A percentile compares a stretch with the other conserved stretches of the same genome.
Evolutionary conservation across 2,113 vertebrate species (phyloP).

Genomic region (Rhombomys opimus): DNA sequence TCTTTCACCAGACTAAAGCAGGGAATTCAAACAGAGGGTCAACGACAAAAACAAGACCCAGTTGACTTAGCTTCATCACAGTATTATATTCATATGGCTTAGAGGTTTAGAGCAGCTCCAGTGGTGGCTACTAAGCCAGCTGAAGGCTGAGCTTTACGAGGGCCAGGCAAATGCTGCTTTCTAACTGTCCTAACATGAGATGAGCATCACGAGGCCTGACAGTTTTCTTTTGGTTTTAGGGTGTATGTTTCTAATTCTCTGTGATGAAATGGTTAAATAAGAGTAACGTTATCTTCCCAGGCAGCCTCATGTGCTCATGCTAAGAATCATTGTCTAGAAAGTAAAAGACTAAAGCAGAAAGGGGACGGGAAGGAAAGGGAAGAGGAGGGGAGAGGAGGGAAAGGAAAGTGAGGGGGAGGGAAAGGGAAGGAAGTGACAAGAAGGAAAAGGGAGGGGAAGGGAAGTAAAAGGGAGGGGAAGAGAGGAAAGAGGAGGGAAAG

Average conservation of each 20-base stretch:
- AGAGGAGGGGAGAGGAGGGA: too few species aligned
- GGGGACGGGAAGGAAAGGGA: neutral
- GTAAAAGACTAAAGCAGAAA: neutral
- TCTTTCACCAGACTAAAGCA: neutral
- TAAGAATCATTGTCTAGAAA: neutral
- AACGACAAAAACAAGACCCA: neutral
- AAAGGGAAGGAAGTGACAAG: neutral
- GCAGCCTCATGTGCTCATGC: neutral
- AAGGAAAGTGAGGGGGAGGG: too few species aligned
- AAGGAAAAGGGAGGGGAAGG: neutral
- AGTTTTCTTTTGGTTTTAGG: neutral
- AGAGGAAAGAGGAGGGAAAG: neutral
- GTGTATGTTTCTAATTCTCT: neutral
- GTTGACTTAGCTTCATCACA: neutral
- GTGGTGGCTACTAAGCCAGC: neutral
- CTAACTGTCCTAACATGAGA: neutral
- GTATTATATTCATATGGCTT: accelerated
- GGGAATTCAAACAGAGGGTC: neutral
- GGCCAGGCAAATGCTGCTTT: neutral
- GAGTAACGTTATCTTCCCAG: neutral
- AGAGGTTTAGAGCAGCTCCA: accelerated
- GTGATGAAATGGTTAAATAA: neutral
- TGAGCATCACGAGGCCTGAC: neutral
- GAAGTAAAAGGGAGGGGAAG: too few species aligned
- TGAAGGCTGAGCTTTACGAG: neutral